Base-by-base conservation (phyloP, 2,113 vertebrate genomes). In the Tonatia bakeri region DNA sequence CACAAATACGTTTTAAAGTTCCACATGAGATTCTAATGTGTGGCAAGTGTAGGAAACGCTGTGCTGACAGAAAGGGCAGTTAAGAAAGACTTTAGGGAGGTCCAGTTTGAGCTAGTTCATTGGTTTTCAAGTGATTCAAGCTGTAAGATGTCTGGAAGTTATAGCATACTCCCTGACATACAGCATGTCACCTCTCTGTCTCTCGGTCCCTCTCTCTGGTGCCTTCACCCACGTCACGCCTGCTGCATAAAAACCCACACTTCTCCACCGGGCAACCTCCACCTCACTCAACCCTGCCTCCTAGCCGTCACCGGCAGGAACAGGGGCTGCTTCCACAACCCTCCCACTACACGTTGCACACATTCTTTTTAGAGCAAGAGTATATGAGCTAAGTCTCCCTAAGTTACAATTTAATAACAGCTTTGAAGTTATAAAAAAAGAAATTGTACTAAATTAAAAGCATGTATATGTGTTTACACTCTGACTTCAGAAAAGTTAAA, bases 401-500 rank as follows among this genome's bases (percentile, higher is more conserved):
- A 77, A 79, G 5, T 86, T 47, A 96, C 5, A 47, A 87, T 17
- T 65, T 67, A 91, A 40, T 36, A 75, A 85, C 20, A 70, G 52
- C 11, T 56, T 80, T 76, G 67, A 52, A 28, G 5, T 33, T 64
- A 54, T 54, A 85, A 75, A 96, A 92, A 81, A 50, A 77, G 43
- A 86, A 84, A 72, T 36, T 92, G 31, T 73, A 64, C 28, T 87
- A 47, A 70, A 56, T 50, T 93, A 88, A 79, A 65, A 75, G 1
- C 22, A 19, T 43, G 19, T 61, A 50, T 84, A 22, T 89, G 26
- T 92, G 20, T 77, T 45, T 87, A 89, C 10, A 83, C 43, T 86
- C 36, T 65, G 28, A 96, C 75, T 92, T 94, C 40, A 43, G 40
- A 89, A 93, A 70, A 65, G 5, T 92, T 88, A 76, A 96, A 91